Evolutionary conservation across 2,888 invertebrate genomes (phyloP).

Genomic region (Scaptomyza reducta): DNA sequence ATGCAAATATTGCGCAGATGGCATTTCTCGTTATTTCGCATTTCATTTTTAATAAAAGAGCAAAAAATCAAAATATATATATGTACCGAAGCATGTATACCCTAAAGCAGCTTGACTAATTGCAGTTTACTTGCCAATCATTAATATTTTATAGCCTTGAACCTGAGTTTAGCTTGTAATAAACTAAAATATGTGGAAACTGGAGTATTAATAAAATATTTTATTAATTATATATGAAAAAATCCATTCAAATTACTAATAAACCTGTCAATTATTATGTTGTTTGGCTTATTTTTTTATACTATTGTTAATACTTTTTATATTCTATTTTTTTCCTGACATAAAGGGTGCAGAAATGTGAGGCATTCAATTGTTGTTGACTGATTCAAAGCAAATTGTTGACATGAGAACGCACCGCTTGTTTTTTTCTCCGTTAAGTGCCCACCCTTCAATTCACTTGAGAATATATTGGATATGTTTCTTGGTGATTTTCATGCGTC

Average conservation of each 20-base stretch:
- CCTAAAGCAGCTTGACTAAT: background rate
- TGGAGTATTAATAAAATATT: no score
- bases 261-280: no score
- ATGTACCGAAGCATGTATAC: background rate
- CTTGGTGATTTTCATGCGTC: conserved; percentile 34
- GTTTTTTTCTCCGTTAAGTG: conserved; percentile 5
- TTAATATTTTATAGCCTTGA: no score
- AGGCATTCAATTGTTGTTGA: conserved; percentile 1
- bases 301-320: no score
- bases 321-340: background rate
- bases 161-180: no score
- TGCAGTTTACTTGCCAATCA: no score
- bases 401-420: conserved; percentile 10
- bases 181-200: no score
- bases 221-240: no score
- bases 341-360: conserved; percentile 16
- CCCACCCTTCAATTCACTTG: conserved; percentile 13
- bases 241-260: no score
- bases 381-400: conserved; percentile 7
- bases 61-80: conserved; percentile 2
- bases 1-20: conserved; percentile 70
- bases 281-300: no score
- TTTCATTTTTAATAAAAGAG: conserved; percentile 30
- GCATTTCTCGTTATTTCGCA: conserved; percentile 18
- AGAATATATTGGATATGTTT: conserved; percentile 21